These are phyloP conservation scores for Acromyrmex charruanus DNA, from an alignment of 1,140 invertebrate genomes.

Conservation along the genomic window DNA sequence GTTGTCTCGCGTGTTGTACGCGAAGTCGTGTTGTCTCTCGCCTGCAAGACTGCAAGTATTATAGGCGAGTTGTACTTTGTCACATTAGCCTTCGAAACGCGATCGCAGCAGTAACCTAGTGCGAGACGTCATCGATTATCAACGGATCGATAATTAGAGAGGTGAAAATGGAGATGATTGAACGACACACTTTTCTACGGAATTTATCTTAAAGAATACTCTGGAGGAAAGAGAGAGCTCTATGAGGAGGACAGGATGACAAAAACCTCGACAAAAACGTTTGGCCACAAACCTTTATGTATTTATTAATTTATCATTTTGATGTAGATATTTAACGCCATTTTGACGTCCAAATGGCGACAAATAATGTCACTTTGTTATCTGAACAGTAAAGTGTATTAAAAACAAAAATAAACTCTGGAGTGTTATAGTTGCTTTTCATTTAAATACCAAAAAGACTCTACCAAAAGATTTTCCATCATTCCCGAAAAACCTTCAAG, in stretches of 20 bases:
- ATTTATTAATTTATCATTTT: too few species aligned
- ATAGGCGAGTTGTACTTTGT: neutral
- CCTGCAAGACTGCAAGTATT: neutral
- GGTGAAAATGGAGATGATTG: neutral
- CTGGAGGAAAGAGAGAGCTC: neutral
- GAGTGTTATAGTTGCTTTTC: too few species aligned
- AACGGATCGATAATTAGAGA: constrained; percentile 22
- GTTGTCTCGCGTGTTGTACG: neutral
- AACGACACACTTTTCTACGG: neutral
- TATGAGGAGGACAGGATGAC: neutral
- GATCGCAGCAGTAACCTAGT: neutral
- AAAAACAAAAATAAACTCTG: too few species aligned
- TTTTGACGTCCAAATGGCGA: too few species aligned
- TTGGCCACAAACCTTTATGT: too few species aligned
- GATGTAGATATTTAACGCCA: too few species aligned
- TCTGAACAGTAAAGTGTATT: too few species aligned
- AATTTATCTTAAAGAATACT: constrained; percentile 8
- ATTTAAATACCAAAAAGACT: too few species aligned
- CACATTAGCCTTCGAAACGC: constrained; percentile 6
- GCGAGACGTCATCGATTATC: constrained; percentile 32
- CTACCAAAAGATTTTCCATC: too few species aligned
- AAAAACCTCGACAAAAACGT: too few species aligned
- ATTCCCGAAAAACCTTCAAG: too few species aligned
- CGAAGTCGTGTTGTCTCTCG: neutral
- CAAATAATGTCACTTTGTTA: too few species aligned